Evolutionary conservation across 2,797 vertebrate species (phyloP).

Genomic region (Podarcis lilfordi): DNA sequence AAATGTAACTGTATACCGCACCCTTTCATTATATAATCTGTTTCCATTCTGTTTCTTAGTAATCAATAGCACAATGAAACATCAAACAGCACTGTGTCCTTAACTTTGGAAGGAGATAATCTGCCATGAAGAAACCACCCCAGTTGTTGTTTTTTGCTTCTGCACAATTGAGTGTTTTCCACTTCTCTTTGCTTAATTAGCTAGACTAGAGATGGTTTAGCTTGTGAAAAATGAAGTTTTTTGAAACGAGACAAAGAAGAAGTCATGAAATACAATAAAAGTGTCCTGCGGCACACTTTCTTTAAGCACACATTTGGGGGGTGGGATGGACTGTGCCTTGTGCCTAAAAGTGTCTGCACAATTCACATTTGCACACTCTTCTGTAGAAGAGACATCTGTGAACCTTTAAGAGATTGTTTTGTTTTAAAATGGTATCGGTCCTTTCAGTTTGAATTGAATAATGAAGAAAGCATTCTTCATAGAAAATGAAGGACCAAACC

Average conservation of each 20-base stretch:
- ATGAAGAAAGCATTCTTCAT: constrained; percentile 47
- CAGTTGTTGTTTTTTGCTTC: constrained; percentile 35
- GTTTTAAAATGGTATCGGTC: background rate
- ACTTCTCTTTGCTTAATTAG: constrained; percentile 47
- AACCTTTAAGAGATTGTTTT: background rate
- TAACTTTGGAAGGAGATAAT: constrained; percentile 34
- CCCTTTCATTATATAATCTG: constrained; percentile 43
- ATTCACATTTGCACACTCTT: background rate
- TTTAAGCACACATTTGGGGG: background rate
- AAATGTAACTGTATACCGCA: constrained; percentile 1
- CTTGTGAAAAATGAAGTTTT: constrained; percentile 39
- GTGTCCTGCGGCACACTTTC: constrained; percentile 21
- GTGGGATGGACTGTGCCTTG: background rate
- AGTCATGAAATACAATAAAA: constrained; percentile 18
- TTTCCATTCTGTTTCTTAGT: constrained; percentile 2
- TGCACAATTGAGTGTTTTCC: constrained; percentile 44
- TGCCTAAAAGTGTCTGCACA: constrained; percentile 28
- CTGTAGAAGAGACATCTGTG: constrained; percentile 30
- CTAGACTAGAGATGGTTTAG: constrained; percentile 50
- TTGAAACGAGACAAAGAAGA: constrained; percentile 3
- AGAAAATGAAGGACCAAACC: constrained; percentile 26
- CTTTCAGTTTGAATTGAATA: constrained; percentile 30
- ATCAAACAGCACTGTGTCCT: constrained; percentile 5
- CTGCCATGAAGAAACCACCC: constrained; percentile 60
- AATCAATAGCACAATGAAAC: background rate